Conservation (phyloP, 2,888 invertebrate genomes). For the Caenorhabditis sp. region DNA sequence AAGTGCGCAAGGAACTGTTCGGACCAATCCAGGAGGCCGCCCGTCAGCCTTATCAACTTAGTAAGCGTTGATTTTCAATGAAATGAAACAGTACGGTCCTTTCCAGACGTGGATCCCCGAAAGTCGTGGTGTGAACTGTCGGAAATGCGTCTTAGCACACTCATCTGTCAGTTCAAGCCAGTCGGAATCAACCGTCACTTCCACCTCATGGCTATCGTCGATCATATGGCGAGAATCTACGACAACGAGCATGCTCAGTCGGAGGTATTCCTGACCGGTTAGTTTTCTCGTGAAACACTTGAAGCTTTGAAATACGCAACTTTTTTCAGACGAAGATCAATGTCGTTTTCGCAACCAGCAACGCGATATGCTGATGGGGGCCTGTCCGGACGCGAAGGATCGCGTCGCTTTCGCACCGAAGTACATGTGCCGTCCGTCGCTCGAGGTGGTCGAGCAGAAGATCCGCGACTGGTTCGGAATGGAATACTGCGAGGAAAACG, state of each 20-base stretch:
- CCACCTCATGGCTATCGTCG: slow-evolving; percentile 20
- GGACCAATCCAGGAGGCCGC: slow-evolving; percentile 46
- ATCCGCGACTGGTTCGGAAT: slow-evolving; percentile 24
- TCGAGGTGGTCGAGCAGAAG: slow-evolving; percentile 27
- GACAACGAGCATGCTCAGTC: slow-evolving; percentile 25
- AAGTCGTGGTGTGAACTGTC: slow-evolving; percentile 53
- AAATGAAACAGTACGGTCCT: too few species aligned
- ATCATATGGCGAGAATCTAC: slow-evolving; percentile 29
- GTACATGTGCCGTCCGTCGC: slow-evolving; percentile 33
- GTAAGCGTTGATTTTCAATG: too few species aligned
- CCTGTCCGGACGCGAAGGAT: background rate
- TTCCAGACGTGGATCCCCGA: slow-evolving; percentile 36
- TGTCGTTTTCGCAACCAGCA: slow-evolving; percentile 10
- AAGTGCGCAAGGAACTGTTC: slow-evolving; percentile 22
- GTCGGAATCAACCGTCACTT: slow-evolving; percentile 29
- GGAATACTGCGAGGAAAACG: slow-evolving; percentile 38
- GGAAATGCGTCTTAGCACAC: slow-evolving; percentile 28
- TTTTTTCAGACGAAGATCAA: slow-evolving; percentile 8
- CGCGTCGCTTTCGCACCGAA: slow-evolving; percentile 34
- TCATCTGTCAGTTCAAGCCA: slow-evolving; percentile 47
- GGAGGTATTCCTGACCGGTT: slow-evolving; percentile 42
- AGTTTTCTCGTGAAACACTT: background rate
- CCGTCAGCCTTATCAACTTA: slow-evolving; percentile 4
- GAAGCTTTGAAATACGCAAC: background rate
- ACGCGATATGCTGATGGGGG: slow-evolving; percentile 10